phyloP scores from a whole-genome alignment of 2,113 vertebrate species.

The Herpetotheres cachinnans region DNA sequence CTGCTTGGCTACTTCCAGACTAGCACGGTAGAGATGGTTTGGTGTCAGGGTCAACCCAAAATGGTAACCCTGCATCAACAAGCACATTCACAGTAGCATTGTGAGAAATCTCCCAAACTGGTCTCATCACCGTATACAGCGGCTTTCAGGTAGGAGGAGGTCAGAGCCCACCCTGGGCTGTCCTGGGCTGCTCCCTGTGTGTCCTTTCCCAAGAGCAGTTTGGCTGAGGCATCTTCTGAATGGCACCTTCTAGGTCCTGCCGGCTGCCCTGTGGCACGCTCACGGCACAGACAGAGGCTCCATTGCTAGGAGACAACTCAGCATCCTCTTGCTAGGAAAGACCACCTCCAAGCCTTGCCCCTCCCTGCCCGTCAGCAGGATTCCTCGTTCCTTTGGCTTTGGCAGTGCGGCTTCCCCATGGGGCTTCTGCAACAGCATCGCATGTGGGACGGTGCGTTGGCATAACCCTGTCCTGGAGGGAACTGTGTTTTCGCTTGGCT shows the following conservation, averaged over 20 bases:
- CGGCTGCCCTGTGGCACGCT: neutral
- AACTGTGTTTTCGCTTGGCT: neutral
- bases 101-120: accelerated
- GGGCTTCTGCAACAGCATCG: neutral
- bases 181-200: neutral
- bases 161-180: neutral
- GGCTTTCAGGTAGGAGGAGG: neutral
- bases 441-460: neutral
- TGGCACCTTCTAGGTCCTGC: neutral
- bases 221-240: neutral
- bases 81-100: neutral
- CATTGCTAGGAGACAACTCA: neutral
- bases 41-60: neutral
- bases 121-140: too few species aligned
- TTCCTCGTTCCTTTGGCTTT: neutral
- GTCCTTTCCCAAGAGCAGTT: neutral
- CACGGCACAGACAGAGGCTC: neutral
- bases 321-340: neutral
- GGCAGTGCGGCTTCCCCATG: neutral
- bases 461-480: neutral
- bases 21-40: neutral
- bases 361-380: neutral
- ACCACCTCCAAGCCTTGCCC: neutral
- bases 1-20: neutral
- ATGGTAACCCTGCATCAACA: neutral